Conservation (phyloP, 1,140 invertebrate species). For the Drosophila kepulauana region DNA sequence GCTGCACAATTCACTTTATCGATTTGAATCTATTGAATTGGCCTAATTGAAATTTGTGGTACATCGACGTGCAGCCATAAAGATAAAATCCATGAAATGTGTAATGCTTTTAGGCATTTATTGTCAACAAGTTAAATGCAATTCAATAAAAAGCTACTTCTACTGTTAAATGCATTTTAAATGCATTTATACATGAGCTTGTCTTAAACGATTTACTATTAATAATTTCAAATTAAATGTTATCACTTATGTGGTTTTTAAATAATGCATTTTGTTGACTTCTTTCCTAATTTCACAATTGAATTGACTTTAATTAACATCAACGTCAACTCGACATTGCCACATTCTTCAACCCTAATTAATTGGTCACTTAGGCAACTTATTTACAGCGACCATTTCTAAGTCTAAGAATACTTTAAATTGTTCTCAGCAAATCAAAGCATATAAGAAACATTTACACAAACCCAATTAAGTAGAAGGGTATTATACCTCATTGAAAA, state of each 20-base stretch:
- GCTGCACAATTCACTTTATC: slow-evolving; percentile 10
- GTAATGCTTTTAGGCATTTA: background rate
- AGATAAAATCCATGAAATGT: background rate
- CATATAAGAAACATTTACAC: slow-evolving; percentile 2
- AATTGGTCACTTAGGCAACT: background rate
- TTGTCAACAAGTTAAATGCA: background rate
- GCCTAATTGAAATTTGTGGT: slow-evolving; percentile 30
- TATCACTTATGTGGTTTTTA: too few species aligned
- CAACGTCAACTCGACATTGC: background rate
- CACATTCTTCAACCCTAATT: background rate
- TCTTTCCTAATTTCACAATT: too few species aligned
- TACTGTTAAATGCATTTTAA: background rate
- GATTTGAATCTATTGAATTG: slow-evolving; percentile 5
- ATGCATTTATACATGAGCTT: too few species aligned
- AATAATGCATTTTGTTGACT: too few species aligned
- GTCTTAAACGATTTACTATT: too few species aligned
- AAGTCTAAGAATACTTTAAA: background rate
- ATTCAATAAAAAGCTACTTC: background rate
- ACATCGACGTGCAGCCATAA: background rate
- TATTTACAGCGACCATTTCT: background rate
- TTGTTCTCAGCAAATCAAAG: slow-evolving; percentile 5
- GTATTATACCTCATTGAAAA: too few species aligned
- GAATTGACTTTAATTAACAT: too few species aligned
- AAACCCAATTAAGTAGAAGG: too few species aligned
- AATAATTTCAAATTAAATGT: too few species aligned